Base-by-base conservation (phyloP, 2,797 vertebrate genomes). In the Babyrousa celebensis region DNA sequence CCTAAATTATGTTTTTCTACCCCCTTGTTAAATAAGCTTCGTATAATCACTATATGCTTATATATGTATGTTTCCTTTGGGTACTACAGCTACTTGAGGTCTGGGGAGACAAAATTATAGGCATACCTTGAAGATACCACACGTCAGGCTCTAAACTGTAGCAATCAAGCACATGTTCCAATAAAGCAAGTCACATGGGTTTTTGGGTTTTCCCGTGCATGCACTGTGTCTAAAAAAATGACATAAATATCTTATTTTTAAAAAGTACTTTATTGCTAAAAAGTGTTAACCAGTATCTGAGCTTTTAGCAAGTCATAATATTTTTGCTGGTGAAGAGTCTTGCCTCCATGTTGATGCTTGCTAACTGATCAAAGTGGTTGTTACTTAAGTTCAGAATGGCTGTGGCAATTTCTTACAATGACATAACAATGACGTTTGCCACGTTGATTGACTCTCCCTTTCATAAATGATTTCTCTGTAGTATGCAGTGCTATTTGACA, bases 11-110 rank as follows among this genome's bases (percentile, higher is more conserved):
- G 6, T 88, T 93, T 85, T 92, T 89, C 27, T 92, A 80, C 80
- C 36, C 16, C 14, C 10, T 29, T 70, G 4, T 85, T 85, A 96
- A 97, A 90, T 89, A 96, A 93, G 54, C 18, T 91, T 96, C 97
- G 15, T 78, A 83, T 62, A 92, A 91, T 96, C n/a, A 67, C 29
- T 86, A 7, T 86, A 84, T 75, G 79, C 17, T 56, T 63, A 85
- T 88, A 70, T 74, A 78, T 17, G 18, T 62, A 32, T 70, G 12
- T 91, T 88, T 95, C 40, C 90, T 93, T 29, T 58, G 58, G 20
- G 20, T 18, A 74, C n/a, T 93, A 67, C 78, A 90, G 67, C 15
- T 85, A 87, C 10, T 86, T 68, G 62, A 72, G 32, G 21, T 87
- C 21, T 87, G 25, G 21, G 40, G 11, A 91, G 77, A 80, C 16